Base-by-base conservation (phyloP, 1,140 invertebrate species). In the Helicoverpa armigera region DNA sequence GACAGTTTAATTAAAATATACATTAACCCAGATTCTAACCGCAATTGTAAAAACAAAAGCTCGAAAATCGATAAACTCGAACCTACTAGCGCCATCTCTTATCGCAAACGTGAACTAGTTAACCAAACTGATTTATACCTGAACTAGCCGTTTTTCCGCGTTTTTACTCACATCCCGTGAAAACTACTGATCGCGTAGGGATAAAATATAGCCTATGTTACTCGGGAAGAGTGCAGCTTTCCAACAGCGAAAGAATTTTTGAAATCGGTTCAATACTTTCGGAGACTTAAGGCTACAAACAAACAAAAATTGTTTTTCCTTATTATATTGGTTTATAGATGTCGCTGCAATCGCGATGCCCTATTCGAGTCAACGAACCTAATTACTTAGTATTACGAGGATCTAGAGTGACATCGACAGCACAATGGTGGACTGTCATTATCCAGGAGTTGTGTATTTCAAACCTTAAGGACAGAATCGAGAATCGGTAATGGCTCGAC, bases 341-440 rank as follows among this genome's bases (percentile, higher is more conserved):
- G 60, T 77, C 75, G 29, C 60, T 50, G 48, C 63, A n/a, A 67
- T 67, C 63, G 43, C 63, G 63, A 67, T 67, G 43, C 63, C 63
- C 63, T 58, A 5, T 16, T 65, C 18, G 3, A 60, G 58, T 63
- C 50, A 65, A 18, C 23, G 50, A 65, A 77, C 75, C 75, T 77
- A 77, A 77, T 77, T 77, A 53, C 60, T 18, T 77, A 31, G 18
- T 23, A 63, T 74, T 58, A 63, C 73, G 73, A 63, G 61, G 13
- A 77, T 65, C 75, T 16, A 65, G 75, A 77, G 53, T 53, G 61
- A 35, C 43, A 14, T 51, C 18, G 75, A 77, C 75, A 77, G 75
- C 29, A 77, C 75, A 77, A 77, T 77, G 29, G 75, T 16, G 2
- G 35, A n/a, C 58, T 77, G 60, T 67, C 75, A 77, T 65, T 77